Percentiles rank a stretch among this genome's conserved stretches.
Evolutionary conservation across 2,113 vertebrate genomes (phyloP).

Genomic region (Aspidoscelis tigris): DNA sequence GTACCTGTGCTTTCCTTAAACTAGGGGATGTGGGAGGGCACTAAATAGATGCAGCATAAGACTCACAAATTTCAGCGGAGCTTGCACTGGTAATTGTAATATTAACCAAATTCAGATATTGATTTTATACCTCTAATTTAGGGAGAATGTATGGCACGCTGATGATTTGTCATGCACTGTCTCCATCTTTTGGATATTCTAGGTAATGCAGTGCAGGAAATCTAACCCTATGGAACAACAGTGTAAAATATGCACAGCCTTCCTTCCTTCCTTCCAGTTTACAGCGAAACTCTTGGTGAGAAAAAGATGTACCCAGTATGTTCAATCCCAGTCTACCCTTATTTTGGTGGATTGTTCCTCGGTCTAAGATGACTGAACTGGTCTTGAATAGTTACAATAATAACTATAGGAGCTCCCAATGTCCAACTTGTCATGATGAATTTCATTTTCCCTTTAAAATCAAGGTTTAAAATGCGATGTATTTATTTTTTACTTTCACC

Average conservation of each 20-base stretch:
- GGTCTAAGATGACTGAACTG: too few relatives aligned
- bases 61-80: too few relatives aligned
- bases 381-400: too few relatives aligned
- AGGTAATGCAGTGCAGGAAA: slow-evolving; percentile 34
- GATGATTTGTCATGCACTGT: slow-evolving; percentile 35
- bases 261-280: not conserved
- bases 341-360: too few relatives aligned
- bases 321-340: not conserved
- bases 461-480: too few relatives aligned
- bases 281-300: not conserved
- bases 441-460: too few relatives aligned
- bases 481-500: too few relatives aligned
- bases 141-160: slow-evolving; percentile 17
- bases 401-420: too few relatives aligned
- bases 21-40: too few relatives aligned
- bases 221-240: not conserved
- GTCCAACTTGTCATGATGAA: too few relatives aligned
- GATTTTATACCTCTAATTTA: not conserved
- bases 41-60: not conserved
- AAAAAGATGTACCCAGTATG: not conserved
- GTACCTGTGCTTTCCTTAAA: too few relatives aligned
- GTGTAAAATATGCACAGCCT: rapidly evolving
- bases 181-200: slow-evolving; percentile 60
- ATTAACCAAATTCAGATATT: not conserved
- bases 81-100: not conserved